A percentile compares a stretch with the other conserved stretches of the same genome.
These are phyloP conservation scores for Mixornis gularis DNA, from an alignment of 2,113 vertebrate species.

Conservation along the genomic window DNA sequence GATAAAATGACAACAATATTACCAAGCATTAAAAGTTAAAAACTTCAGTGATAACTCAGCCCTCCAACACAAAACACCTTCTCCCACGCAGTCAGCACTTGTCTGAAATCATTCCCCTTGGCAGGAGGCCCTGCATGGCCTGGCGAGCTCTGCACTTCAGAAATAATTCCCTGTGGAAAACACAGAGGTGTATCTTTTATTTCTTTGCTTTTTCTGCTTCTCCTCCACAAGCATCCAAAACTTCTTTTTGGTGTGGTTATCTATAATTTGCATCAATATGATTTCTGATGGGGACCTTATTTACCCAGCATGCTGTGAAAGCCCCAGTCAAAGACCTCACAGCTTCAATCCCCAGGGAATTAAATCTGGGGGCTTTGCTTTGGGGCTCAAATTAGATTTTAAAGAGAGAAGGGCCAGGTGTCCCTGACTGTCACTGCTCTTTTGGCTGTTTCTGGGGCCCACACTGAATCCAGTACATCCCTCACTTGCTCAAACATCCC, in stretches of 20 bases:
- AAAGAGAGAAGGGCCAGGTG: neutral
- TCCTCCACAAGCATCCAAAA: neutral
- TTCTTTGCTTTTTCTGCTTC: neutral
- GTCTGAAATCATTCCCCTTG: neutral
- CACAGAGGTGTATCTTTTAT: rapidly evolving
- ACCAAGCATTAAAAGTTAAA: neutral
- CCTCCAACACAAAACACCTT: neutral
- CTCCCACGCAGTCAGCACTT: neutral
- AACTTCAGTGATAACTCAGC: neutral
- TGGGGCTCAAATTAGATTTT: neutral
- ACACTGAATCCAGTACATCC: no score
- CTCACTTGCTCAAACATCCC: neutral
- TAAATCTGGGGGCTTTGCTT: neutral
- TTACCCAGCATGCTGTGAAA: rapidly evolving
- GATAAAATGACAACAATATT: neutral
- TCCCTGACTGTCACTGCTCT: neutral
- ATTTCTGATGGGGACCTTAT: neutral
- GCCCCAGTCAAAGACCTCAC: neutral
- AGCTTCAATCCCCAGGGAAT: neutral
- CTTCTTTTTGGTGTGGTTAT: rapidly evolving
- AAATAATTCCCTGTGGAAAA: neutral
- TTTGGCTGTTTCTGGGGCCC: neutral
- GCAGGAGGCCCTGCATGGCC: neutral
- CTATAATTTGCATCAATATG: neutral
- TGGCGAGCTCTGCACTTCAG: neutral